A percentile compares a stretch with the other conserved stretches of the same genome.
These are phyloP conservation scores for Jacana jacana DNA, from an alignment of 2,113 vertebrate genomes.

Conservation along the genomic window DNA sequence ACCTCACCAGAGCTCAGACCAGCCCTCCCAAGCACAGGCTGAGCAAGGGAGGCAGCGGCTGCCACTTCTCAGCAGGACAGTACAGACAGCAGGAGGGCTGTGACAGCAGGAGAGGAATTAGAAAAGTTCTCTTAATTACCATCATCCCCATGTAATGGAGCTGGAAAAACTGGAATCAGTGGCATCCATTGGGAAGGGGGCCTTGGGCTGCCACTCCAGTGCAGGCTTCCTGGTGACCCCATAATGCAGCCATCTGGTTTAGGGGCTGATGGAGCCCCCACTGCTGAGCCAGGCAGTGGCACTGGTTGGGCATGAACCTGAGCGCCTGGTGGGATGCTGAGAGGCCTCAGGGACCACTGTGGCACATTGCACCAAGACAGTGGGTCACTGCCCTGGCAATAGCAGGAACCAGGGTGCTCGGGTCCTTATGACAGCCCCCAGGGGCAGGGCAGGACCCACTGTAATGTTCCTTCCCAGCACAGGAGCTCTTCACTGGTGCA, in stretches of 20 bases:
- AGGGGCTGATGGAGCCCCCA: rapidly evolving
- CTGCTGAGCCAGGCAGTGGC: not conserved
- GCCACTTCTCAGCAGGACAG: not conserved
- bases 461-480: not conserved
- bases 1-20: not conserved
- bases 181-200: not conserved
- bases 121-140: not conserved
- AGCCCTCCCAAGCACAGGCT: not conserved
- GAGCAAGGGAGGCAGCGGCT: rapidly evolving
- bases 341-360: not conserved
- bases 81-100: not conserved
- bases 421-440: rapidly evolving
- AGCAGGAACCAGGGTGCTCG: not conserved
- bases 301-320: rapidly evolving
- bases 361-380: not conserved
- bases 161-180: no score
- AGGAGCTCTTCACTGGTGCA: not conserved
- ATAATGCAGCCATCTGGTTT: rapidly evolving
- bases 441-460: not conserved
- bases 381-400: no score
- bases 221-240: not conserved
- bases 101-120: not conserved
- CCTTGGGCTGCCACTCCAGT: not conserved
- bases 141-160: not conserved
- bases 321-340: rapidly evolving